Evolutionary conservation across 2,888 invertebrate species (phyloP), one percentile per base, ranked within the genome.

Genomic region (Tenthredo notha): DNA sequence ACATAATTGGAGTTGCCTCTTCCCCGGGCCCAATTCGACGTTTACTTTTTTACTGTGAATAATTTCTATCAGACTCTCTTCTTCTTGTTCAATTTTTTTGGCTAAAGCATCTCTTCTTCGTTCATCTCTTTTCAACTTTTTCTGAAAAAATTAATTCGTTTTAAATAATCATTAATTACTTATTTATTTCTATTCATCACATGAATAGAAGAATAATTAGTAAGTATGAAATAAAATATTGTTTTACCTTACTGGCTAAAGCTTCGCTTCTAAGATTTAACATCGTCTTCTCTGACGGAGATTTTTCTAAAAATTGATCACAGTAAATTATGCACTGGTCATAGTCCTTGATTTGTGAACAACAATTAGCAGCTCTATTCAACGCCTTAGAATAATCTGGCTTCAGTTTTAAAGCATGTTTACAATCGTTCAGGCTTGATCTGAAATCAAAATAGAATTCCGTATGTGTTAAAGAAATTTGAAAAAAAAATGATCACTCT

Each of bases 341-440:
- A 90, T 95, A 97, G 88, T 96, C 95, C 43, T 94, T 94, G 85
- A 97, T 92, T 89, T 96, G 94, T 84, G 95, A 94, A 83, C 96
- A 96, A 89, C 97, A 96, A 87, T 96, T 96, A 0, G 97, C 97
- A 1, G 97, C 97, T 91, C 97, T 94, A 50, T 95, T 92, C 85
- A 96, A 94, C 0, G 97, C 97, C 94, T 99, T 98, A 0, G 94
- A 92, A 92, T 99, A 98, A 86, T 96, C 94, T 0, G 96, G 95
- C 88, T 97, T 97, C 72, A 97, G 95, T 90, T 96, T 95, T 33
- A 98, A 90, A 0, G 98, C 98, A 90, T 95, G 94, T 90, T 97
- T 95, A 87, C 98, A 97, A 92, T 99, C 99, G 86, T 94, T 94
- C 21, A 98, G 94, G 12, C 97, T 95, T 2, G 98, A 97, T 88